Base-by-base conservation (phyloP, 2,113 vertebrate genomes). In the Leptosomus discolor region DNA sequence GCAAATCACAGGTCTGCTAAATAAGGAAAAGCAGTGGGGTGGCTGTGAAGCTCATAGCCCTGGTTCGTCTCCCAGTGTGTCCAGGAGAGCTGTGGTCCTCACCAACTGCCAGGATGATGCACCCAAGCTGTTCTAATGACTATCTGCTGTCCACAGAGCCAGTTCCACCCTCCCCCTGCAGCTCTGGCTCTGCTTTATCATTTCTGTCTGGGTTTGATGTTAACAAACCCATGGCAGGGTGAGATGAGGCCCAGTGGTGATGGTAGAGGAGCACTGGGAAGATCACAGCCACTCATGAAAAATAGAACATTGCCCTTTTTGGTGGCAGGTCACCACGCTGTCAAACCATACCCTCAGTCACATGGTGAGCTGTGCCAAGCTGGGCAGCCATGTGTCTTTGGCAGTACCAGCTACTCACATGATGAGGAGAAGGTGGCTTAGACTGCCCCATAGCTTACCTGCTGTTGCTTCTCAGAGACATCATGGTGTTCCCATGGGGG, bases 1-100 rank as follows among this genome's bases (percentile, higher is more conserved):
- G 75, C 15, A 85, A 61, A 83, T 90, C 78, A 67, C 82, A 85
- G 79, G 58, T 88, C 86, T 91, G 45, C 79, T 94, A 69, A 88
- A 80, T 48, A 61, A 84, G 41, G 58, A 80, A 94, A 41, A 60
- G 63, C 0, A 0, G 11, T 50, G 70, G 58, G 16, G 82, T 80
- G 82, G 88, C 75, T 93, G 91, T 83, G 79, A 92, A 85, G 37
- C 26, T 1, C 50, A 23, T 12, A 80, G 87, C 34, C 29, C 88
- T 71, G 64, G 73, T 50, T 92, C 64, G 29, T 77, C 77, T 85
- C 58, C 76, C 30, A 10, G 12, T 4, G 10, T 1, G 26, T 21
- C 61, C 48, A 43, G 39, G 53, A 74, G 48, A 68, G 23, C 34
- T 65, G 23, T 76, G 43, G 12, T 85, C 43, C 65, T 79, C 48